A percentile compares a stretch with the other conserved stretches of the same genome.
Conservation (phyloP, 2,797 vertebrate genomes). For the Myripristis jacobus region DNA sequence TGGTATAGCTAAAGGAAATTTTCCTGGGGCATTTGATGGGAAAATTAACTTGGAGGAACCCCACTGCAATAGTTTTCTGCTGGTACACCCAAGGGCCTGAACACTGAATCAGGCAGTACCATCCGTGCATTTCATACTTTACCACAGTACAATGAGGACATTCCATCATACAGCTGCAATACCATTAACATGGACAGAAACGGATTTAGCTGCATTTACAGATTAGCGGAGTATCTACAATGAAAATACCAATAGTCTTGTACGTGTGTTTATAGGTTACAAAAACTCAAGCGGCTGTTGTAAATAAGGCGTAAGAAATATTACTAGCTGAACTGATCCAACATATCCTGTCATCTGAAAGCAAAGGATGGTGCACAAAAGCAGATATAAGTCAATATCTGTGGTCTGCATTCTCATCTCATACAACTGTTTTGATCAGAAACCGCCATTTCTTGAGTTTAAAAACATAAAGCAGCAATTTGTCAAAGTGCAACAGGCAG, state of each 20-base stretch:
- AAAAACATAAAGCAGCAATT: neutral
- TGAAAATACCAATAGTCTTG: neutral
- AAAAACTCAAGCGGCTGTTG: conserved; percentile 1
- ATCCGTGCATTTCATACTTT: conserved; percentile 47
- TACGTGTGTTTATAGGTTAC: neutral
- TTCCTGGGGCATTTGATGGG: conserved; percentile 47
- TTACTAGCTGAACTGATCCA: neutral
- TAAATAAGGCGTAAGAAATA: neutral
- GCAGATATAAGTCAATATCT: neutral
- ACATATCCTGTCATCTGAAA: too few relatives aligned
- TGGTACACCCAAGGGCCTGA: conserved; percentile 41
- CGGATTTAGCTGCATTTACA: conserved; percentile 24
- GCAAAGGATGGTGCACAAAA: too few relatives aligned
- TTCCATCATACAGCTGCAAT: conserved; percentile 28
- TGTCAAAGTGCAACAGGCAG: conserved; percentile 18
- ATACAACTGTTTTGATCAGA: neutral
- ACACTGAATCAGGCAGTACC: conserved; percentile 39
- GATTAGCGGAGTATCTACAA: conserved; percentile 17
- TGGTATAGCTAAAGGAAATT: conserved; percentile 41
- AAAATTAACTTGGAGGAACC: conserved; percentile 62
- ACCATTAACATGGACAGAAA: conserved; percentile 18
- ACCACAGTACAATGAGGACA: conserved; percentile 33
- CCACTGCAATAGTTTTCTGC: conserved; percentile 48
- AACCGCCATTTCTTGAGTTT: neutral
- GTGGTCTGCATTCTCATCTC: neutral